Conservation (phyloP, 1,140 invertebrate genomes). For the Theocolax elegans region DNA sequence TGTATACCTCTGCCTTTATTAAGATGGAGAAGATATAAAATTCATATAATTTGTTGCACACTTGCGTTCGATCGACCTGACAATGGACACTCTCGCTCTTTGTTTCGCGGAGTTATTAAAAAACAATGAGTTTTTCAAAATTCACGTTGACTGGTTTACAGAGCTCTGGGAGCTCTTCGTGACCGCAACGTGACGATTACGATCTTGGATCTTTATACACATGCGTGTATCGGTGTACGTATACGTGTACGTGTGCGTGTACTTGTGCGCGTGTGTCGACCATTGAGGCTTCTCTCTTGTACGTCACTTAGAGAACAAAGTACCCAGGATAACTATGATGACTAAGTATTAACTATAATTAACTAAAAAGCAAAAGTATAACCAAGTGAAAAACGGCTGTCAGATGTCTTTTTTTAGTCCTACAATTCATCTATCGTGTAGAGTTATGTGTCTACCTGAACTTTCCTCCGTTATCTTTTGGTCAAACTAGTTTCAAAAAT, state of each 20-base stretch:
- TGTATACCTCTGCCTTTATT: no score
- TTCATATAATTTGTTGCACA: no score
- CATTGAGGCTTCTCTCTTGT: conserved; percentile 27
- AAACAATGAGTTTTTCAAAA: background rate
- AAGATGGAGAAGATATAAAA: no score
- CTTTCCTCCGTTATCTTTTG: no score
- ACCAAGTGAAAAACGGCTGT: background rate
- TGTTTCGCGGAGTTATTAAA: no score
- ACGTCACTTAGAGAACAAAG: conserved; percentile 34
- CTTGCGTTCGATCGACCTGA: no score
- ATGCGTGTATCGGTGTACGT: no score
- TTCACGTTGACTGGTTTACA: background rate
- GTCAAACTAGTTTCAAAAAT: no score
- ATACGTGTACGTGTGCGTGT: background rate
- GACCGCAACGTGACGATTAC: background rate
- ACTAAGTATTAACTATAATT: conserved; percentile 35
- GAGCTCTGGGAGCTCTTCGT: no score
- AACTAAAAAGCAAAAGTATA: conserved; percentile 29
- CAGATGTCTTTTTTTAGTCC: background rate
- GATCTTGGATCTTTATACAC: no score
- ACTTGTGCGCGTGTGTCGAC: conserved; percentile 1
- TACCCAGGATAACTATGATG: conserved; percentile 17
- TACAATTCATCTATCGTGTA: conserved; percentile 1
- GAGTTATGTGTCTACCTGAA: background rate
- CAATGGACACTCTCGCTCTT: no score